A percentile compares a stretch with the other conserved stretches of the same genome.
Conservation (phyloP, 2,113 vertebrate genomes). For the human (Homo sapiens) region DNA sequence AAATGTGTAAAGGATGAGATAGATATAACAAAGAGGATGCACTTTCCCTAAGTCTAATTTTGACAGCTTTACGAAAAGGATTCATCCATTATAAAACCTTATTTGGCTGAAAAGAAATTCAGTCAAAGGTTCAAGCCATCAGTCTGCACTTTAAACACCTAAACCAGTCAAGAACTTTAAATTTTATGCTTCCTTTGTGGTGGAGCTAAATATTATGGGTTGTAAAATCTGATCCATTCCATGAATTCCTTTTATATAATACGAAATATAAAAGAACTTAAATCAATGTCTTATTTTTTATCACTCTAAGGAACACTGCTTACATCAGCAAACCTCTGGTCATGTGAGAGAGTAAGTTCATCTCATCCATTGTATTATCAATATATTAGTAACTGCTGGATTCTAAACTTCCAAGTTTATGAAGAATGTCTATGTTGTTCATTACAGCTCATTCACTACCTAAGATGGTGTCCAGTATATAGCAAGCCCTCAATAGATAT, state of each 20-base stretch:
- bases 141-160: not conserved
- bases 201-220: not conserved
- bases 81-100: not conserved
- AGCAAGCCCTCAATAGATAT: not conserved
- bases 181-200: not conserved
- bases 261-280: not conserved
- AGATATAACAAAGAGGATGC: not conserved
- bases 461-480: not conserved
- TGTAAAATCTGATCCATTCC: not conserved
- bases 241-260: not conserved
- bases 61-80: not conserved
- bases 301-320: not conserved
- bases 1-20: not conserved
- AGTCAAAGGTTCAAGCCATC: not conserved
- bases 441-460: not conserved
- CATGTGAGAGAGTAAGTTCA: not conserved
- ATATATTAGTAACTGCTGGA: not conserved
- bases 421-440: not conserved
- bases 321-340: not conserved
- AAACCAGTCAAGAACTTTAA: not conserved
- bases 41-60: not conserved
- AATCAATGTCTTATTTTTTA: not conserved
- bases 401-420: not conserved
- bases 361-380: not conserved
- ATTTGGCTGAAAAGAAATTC: conserved; percentile 12